Evolutionary conservation across 2,113 vertebrate genomes (phyloP).

Genomic region (Cyphomyrus discorhynchus): DNA sequence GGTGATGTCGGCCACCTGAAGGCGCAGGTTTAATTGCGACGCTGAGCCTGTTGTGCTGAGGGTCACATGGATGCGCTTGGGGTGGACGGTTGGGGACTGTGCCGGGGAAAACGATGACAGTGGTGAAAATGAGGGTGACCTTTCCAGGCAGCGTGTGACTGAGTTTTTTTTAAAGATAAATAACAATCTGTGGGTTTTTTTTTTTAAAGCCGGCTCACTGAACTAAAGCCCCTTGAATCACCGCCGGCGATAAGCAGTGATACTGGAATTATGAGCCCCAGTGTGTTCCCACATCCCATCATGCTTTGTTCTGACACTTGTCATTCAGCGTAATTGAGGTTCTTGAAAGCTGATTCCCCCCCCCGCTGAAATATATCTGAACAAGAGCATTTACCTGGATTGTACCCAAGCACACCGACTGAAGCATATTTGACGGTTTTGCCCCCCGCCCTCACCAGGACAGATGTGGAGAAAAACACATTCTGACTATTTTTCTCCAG

Average conservation of each 20-base stretch:
- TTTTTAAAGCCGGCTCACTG: neutral
- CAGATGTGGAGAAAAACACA: neutral
- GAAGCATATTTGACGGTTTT: neutral
- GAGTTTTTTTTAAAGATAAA: neutral
- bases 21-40: neutral
- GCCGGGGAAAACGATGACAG: neutral
- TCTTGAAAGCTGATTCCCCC: neutral
- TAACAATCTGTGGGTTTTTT: neutral
- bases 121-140: neutral
- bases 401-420: neutral
- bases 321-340: conserved; percentile 8
- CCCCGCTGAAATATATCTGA: neutral
- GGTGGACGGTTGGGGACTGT: neutral
- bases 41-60: neutral
- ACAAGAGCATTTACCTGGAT: neutral
- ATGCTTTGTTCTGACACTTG: neutral
- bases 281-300: neutral
- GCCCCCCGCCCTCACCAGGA: neutral
- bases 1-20: neutral
- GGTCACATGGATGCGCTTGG: neutral
- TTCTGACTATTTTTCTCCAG: neutral
- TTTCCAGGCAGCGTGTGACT: neutral
- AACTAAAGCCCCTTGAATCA: neutral
- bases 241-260: neutral
- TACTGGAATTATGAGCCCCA: neutral